These are phyloP conservation scores for Halcyon leucocephala DNA, from an alignment of 2,797 vertebrate genomes.

Conservation along the genomic window DNA sequence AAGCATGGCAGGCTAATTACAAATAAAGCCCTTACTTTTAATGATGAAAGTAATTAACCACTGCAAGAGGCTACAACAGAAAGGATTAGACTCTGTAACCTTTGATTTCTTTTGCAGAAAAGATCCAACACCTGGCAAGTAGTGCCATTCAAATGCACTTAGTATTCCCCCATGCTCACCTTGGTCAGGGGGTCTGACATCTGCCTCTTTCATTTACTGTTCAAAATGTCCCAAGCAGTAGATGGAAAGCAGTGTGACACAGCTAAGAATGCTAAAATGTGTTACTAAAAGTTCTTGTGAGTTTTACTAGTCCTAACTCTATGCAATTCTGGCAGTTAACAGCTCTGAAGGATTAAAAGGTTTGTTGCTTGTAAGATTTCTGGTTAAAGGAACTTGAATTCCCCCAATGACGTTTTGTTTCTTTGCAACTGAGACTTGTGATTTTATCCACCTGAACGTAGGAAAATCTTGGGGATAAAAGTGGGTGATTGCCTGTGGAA, in stretches of 20 bases:
- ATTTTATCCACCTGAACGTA: neutral
- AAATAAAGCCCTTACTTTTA: neutral
- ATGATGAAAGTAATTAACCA: neutral
- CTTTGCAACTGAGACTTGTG: neutral
- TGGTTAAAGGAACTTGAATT: slow-evolving; percentile 21
- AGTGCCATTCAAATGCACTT: neutral
- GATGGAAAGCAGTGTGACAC: neutral
- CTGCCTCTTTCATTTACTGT: neutral
- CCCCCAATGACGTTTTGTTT: neutral
- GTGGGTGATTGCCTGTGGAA: neutral
- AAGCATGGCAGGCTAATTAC: neutral
- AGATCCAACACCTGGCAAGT: neutral
- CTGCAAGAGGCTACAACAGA: neutral
- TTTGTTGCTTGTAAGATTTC: neutral
- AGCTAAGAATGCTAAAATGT: neutral
- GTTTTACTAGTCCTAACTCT: neutral
- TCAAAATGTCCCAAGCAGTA: neutral
- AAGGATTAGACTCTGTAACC: neutral
- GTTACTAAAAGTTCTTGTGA: neutral
- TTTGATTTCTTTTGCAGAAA: neutral
- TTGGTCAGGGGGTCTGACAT: neutral
- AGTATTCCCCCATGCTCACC: neutral
- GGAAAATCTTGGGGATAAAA: neutral
- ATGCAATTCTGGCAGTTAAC: neutral
- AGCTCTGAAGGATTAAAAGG: neutral